Evolutionary conservation across 1,140 invertebrate genomes (phyloP).

Genomic region (Panonychus citri): DNA sequence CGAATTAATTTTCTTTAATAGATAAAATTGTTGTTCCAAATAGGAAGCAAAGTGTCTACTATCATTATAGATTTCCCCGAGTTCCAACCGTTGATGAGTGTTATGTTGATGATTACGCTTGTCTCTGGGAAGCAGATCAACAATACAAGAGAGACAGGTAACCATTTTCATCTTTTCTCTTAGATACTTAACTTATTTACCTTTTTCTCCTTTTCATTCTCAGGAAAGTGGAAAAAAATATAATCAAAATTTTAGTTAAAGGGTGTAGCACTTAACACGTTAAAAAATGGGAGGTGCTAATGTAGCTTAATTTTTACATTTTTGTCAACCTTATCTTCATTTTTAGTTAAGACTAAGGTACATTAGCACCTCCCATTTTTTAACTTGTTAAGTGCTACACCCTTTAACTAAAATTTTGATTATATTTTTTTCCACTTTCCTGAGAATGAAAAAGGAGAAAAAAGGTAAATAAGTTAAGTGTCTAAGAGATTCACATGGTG

Average conservation of each 20-base stretch:
- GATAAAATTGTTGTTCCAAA: conserved; percentile 73
- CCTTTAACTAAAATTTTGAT: conserved; percentile 54
- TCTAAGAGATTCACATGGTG: too few species aligned
- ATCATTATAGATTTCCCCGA: conserved; percentile 64
- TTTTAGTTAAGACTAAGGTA: too few species aligned
- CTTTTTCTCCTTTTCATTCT: conserved; percentile 8
- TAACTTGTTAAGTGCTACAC: too few species aligned
- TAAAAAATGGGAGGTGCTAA: too few species aligned
- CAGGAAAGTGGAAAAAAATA: conserved; percentile 62
- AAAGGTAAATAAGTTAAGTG: conserved; percentile 8
- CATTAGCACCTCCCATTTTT: too few species aligned
- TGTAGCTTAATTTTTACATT: too few species aligned
- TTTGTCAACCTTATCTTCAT: too few species aligned
- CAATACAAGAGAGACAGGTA: conserved; percentile 80
- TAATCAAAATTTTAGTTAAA: conserved; percentile 58
- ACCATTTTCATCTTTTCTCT: conserved; percentile 16
- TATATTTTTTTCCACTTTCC: conserved; percentile 64
- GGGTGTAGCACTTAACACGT: too few species aligned
- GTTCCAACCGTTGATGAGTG: conserved; percentile 92
- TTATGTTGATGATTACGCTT: conserved; percentile 58
- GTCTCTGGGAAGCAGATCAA: conserved; percentile 64
- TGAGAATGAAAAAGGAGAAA: conserved; percentile 21
- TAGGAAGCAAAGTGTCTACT: conserved; percentile 55
- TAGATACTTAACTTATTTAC: conserved; percentile 8
- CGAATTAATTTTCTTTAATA: conserved; percentile 20